phyloP scores from a whole-genome alignment of 2,888 invertebrate genomes.

The Flabesymbios commensalis region DNA sequence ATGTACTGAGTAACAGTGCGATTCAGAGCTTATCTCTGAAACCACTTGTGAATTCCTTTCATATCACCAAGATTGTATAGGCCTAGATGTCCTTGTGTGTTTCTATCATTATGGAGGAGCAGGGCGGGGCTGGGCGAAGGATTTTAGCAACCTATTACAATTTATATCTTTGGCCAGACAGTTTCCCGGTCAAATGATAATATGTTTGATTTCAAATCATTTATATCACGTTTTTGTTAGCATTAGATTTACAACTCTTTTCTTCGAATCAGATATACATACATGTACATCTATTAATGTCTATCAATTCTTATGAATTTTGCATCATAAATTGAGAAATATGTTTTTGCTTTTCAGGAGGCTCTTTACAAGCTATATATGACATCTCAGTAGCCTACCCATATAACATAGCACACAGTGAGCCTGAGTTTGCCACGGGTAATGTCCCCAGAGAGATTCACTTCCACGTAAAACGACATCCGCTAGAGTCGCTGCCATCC shows the following conservation, averaged over 20 bases:
- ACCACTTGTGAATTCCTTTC: too few relatives aligned
- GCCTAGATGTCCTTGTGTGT: too few relatives aligned
- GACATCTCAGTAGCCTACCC: slow-evolving; percentile 87
- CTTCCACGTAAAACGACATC: slow-evolving; percentile 70
- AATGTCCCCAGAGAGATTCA: slow-evolving; percentile 76
- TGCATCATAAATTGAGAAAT: neutral
- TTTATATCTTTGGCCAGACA: too few relatives aligned
- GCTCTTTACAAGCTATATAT: slow-evolving; percentile 77
- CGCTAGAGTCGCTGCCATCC: slow-evolving; percentile 36
- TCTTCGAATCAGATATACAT: neutral
- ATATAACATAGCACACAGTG: slow-evolving; percentile 74
- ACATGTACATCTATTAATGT: neutral
- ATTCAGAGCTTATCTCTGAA: too few relatives aligned
- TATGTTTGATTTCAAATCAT: too few relatives aligned
- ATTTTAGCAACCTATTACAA: too few relatives aligned
- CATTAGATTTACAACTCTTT: neutral
- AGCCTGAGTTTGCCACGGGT: slow-evolving; percentile 73
- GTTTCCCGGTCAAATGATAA: too few relatives aligned
- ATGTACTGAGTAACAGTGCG: too few relatives aligned
- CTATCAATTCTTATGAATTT: neutral
- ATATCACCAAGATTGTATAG: too few relatives aligned
- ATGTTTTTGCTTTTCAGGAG: slow-evolving; percentile 53
- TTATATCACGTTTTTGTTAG: too few relatives aligned
- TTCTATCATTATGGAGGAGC: too few relatives aligned
- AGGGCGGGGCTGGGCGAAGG: too few relatives aligned